Percentiles rank a stretch among this genome's conserved stretches.
phyloP scores from a whole-genome alignment of 2,888 invertebrate species.

The Aleiodes testaceus region DNA sequence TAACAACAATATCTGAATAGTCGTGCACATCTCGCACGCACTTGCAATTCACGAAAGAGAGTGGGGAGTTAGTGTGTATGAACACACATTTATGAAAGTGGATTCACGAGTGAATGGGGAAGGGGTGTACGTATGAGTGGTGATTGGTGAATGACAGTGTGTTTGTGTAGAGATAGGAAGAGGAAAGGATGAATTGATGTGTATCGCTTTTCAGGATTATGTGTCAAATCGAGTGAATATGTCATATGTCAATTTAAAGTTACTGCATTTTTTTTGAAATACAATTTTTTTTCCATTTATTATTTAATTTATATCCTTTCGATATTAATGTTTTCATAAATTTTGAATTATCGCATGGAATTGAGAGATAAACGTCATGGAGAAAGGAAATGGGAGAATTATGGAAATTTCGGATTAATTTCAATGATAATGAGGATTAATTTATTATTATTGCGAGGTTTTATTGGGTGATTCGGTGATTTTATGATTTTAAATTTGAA shows the following conservation, averaged over 20 bases:
- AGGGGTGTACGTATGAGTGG: slow-evolving; percentile 33
- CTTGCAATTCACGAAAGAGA: slow-evolving; percentile 52
- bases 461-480: too few species aligned
- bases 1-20: slow-evolving; percentile 73
- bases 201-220: slow-evolving; percentile 53
- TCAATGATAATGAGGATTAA: too few species aligned
- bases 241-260: slow-evolving; percentile 41
- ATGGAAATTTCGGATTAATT: too few species aligned
- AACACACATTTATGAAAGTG: slow-evolving; percentile 41
- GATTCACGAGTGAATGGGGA: slow-evolving; percentile 13
- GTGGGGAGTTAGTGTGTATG: slow-evolving; percentile 10
- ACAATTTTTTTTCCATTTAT: neutral
- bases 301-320: too few species aligned
- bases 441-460: too few species aligned
- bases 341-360: too few species aligned
- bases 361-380: too few species aligned
- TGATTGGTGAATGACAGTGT: slow-evolving; percentile 24
- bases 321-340: too few species aligned
- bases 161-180: slow-evolving; percentile 27
- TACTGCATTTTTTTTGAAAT: neutral
- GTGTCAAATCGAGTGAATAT: slow-evolving; percentile 54
- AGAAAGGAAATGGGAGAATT: too few species aligned
- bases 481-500: too few species aligned
- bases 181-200: slow-evolving; percentile 48
- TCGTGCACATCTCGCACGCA: slow-evolving; percentile 68